phyloP scores from a whole-genome alignment of 2,797 vertebrate species.

The Pipistrellus pipistrellus region DNA sequence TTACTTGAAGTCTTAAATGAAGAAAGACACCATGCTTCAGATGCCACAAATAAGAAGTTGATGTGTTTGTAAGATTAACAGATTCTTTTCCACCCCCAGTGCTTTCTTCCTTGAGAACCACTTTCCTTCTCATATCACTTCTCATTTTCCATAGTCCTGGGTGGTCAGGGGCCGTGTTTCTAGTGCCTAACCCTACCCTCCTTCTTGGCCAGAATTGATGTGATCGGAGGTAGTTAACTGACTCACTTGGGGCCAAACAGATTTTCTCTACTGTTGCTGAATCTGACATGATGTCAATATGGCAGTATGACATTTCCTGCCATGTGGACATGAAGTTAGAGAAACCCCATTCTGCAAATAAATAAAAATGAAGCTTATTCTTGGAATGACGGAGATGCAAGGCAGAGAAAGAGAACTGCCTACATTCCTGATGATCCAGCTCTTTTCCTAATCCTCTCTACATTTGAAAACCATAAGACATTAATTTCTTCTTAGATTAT shows the following conservation, averaged over 20 bases:
- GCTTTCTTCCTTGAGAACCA: not conserved
- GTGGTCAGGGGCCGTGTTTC: not conserved
- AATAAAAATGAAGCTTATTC: constrained; percentile 21
- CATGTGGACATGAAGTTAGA: not conserved
- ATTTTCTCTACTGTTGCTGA: not conserved
- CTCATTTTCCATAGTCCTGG: not conserved
- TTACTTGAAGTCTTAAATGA: constrained; percentile 75
- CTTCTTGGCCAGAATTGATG: not conserved
- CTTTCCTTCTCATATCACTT: not conserved
- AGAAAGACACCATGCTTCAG: constrained; percentile 71
- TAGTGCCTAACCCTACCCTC: not conserved
- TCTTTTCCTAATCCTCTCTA: not conserved
- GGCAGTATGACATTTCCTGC: not conserved
- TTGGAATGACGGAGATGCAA: constrained; percentile 30
- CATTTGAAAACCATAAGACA: constrained; percentile 9
- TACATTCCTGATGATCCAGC: not conserved
- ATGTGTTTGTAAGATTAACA: constrained; percentile 48
- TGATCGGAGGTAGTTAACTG: not conserved
- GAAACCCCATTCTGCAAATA: not conserved
- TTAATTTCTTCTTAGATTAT: not conserved
- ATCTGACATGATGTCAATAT: not conserved
- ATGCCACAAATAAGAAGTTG: constrained; percentile 57
- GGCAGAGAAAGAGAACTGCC: not conserved
- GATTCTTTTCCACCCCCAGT: not conserved
- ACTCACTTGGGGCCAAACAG: not conserved